Evolutionary conservation across 2,888 invertebrate genomes (phyloP).

Genomic region (Ischnus inquisitorius): DNA sequence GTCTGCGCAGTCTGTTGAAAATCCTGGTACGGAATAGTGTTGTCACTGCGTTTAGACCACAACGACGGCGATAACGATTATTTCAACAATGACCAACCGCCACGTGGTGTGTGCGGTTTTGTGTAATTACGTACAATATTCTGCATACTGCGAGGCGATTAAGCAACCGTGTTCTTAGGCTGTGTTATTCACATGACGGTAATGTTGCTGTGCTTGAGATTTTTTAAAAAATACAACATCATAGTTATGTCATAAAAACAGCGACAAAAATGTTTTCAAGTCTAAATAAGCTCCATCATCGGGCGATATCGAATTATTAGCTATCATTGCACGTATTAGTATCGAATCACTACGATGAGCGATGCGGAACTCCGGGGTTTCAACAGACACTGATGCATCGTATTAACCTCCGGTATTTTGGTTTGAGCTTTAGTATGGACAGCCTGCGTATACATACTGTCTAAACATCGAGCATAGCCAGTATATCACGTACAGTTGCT

Average conservation of each 20-base stretch:
- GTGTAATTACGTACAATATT: constrained; percentile 80
- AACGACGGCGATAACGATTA: constrained; percentile 34
- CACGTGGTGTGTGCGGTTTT: constrained; percentile 68
- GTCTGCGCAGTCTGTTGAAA: neutral
- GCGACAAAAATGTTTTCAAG: neutral
- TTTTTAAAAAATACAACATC: neutral
- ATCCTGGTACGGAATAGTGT: constrained; percentile 19
- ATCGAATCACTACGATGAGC: neutral
- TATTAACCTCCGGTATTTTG: constrained; percentile 2
- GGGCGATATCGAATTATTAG: neutral
- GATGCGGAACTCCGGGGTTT: neutral
- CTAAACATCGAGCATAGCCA: constrained; percentile 13
- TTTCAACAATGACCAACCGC: constrained; percentile 50
- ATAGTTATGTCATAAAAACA: too few species aligned
- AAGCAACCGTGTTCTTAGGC: constrained; percentile 64
- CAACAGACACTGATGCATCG: constrained; percentile 8
- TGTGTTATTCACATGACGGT: neutral
- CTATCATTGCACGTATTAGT: neutral
- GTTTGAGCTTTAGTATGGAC: constrained; percentile 7
- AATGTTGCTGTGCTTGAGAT: neutral
- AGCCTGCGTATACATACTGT: neutral
- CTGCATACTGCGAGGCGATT: constrained; percentile 76
- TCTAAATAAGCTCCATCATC: neutral
- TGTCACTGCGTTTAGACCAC: constrained; percentile 11
- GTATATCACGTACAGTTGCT: neutral